Base-by-base conservation (phyloP, 2,888 invertebrate genomes). In the Zootermopsis nevadensis region DNA sequence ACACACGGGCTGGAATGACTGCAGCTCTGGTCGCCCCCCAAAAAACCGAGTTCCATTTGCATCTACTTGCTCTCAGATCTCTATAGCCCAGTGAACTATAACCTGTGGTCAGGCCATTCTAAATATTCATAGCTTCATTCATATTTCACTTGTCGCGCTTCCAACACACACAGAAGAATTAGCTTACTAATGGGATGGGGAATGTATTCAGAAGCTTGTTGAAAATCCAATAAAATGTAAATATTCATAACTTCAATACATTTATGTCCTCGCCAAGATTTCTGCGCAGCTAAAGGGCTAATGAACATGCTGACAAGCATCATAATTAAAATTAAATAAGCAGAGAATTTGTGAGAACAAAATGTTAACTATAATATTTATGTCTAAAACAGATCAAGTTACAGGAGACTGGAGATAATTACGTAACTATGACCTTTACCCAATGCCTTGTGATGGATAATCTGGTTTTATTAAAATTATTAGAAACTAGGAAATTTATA, bases 121-220 rank as follows among this genome's bases (percentile, higher is more conserved):
- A 74, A 74, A 74, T 74, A 74, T 74, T 74, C 74, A 74, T 74
- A 74, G 33, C 38, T 42, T 38, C 74, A 38, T 38, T 74, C 74
- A 74, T 74, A 74, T 74, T 74, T 35, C 74, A 74, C 74, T 38
- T n/a, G 74, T 74, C 38, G 24, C 27, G 3, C 31, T 33, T 38
- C n/a, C 27, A 60, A 74, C 38, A 74, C 74, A 35, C n/a, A 38
- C n/a, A n/a, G 33, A 74, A 74, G 38, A 74, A 74, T 74, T 74
- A 74, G 24, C 35, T 35, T 38, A n/a, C 33, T 38, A 74, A 74
- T 74, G 74, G 27, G 33, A 31, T n/a, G 74, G 38, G 33, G 22
- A n/a, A n/a, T 24, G n/a, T 38, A 35, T n/a, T 74, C 35, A n/a
- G 38, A n/a, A 15, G 10, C 42, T n/a, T 22, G 24, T 4, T 74